phyloP scores from a whole-genome alignment of 2,888 invertebrate genomes.

The Epiblema foenella region DNA sequence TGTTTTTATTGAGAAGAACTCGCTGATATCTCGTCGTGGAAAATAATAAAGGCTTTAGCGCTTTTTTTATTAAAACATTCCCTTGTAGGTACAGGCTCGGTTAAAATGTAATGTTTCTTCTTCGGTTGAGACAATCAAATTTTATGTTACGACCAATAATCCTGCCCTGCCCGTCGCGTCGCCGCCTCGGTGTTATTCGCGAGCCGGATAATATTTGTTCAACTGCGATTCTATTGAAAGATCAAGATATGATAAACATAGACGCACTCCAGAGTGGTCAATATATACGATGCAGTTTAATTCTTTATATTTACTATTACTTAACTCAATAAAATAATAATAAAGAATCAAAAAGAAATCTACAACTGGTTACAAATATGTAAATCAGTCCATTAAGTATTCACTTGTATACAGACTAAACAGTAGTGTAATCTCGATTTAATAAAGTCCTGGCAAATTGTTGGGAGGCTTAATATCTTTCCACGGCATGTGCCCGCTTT shows the following conservation, averaged over 20 bases:
- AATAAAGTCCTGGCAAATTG: conserved; percentile 60
- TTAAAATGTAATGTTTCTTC: conserved; percentile 33
- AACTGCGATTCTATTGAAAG: conserved; percentile 32
- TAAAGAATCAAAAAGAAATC: background rate
- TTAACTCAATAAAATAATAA: background rate
- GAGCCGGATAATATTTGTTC: conserved; percentile 28
- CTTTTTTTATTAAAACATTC: conserved; percentile 33
- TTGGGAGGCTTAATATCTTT: conserved; percentile 70
- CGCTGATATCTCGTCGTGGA: conserved; percentile 10
- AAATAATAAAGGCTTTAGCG: conserved; percentile 23
- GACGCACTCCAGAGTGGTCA: background rate
- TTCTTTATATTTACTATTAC: background rate
- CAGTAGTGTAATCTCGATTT: conserved; percentile 55
- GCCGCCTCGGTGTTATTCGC: conserved; percentile 17
- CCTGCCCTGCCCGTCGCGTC: conserved; percentile 18
- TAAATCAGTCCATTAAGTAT: conserved; percentile 23
- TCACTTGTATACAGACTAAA: conserved; percentile 24
- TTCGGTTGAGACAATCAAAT: conserved; percentile 34
- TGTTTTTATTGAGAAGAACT: conserved; percentile 12
- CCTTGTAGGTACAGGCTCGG: conserved; percentile 15
- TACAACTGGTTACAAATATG: conserved; percentile 2
- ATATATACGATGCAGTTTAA: background rate
- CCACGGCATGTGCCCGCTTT: conserved; percentile 69
- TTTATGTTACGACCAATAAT: conserved; percentile 32
- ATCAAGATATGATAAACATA: conserved; percentile 20